These are phyloP conservation scores for Argyra leucocephala DNA, from an alignment of 2,888 invertebrate species.

Conservation along the genomic window DNA sequence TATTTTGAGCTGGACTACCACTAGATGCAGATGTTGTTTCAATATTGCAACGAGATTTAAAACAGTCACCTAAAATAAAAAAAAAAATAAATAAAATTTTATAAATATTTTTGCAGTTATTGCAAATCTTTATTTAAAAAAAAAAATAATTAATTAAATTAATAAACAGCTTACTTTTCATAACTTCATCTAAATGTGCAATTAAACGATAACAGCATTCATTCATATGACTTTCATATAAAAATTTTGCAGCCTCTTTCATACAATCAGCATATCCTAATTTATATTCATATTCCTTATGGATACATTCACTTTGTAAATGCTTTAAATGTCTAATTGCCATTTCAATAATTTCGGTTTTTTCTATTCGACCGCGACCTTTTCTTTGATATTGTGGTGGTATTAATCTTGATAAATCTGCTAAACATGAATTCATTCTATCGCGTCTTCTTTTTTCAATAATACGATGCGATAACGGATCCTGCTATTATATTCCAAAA, in stretches of 20 bases:
- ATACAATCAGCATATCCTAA: slow-evolving; percentile 86
- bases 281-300: slow-evolving; percentile 51
- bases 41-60: slow-evolving; percentile 41
- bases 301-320: slow-evolving; percentile 57
- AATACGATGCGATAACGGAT: slow-evolving; percentile 94
- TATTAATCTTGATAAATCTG: slow-evolving; percentile 84
- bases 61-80: slow-evolving; percentile 36
- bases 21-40: slow-evolving; percentile 52
- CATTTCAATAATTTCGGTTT: slow-evolving; percentile 97
- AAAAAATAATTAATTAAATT: background rate
- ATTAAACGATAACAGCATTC: slow-evolving; percentile 71
- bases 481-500: slow-evolving; percentile 54
- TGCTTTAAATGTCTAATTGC: slow-evolving; percentile 89
- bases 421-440: slow-evolving; percentile 94
- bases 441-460: slow-evolving; percentile 92
- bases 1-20: slow-evolving; percentile 41
- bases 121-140: background rate
- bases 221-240: slow-evolving; percentile 78
- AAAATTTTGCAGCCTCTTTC: slow-evolving; percentile 79
- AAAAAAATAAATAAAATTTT: background rate
- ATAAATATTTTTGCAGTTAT: background rate
- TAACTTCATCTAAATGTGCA: slow-evolving; percentile 61
- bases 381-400: slow-evolving; percentile 90
- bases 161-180: slow-evolving; percentile 45
- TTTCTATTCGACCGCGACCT: slow-evolving; percentile 89